Evolutionary conservation across 1,140 invertebrate species (phyloP).

Genomic region (Chymomyza costata): DNA sequence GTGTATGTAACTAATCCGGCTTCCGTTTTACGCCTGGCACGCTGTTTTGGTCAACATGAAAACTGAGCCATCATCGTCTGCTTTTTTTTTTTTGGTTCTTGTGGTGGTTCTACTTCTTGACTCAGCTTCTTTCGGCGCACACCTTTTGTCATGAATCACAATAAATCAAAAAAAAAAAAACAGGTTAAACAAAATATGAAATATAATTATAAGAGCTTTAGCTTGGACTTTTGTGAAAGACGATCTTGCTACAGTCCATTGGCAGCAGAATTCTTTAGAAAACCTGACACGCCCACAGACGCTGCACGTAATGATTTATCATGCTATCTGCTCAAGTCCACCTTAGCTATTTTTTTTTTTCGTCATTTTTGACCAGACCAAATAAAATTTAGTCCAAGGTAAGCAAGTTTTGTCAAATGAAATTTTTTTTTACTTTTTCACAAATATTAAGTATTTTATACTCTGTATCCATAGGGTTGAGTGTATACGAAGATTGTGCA

Average conservation of each 20-base stretch:
- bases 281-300: constrained; percentile 31
- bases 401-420: constrained; percentile 19
- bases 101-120: constrained; percentile 9
- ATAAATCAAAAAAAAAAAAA: too few species aligned
- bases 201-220: too few species aligned
- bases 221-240: constrained; percentile 51
- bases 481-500: too few species aligned
- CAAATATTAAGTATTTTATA: too few species aligned
- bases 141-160: constrained; percentile 1
- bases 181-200: too few species aligned
- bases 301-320: constrained; percentile 47
- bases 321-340: constrained; percentile 18
- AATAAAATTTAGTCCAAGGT: constrained; percentile 50
- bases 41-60: constrained; percentile 24
- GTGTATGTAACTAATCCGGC: constrained; percentile 56
- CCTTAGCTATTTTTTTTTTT: constrained; percentile 4
- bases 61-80: constrained; percentile 35
- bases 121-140: constrained; percentile 5
- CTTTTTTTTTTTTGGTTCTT: constrained; percentile 13
- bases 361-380: constrained; percentile 34
- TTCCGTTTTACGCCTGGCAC: constrained; percentile 61
- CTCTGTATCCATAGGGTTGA: too few species aligned
- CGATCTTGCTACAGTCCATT: constrained; percentile 43
- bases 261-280: constrained; percentile 50
- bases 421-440: too few species aligned